Evolutionary conservation across 2,888 invertebrate genomes (phyloP).

Genomic region (Acronicta leporina): DNA sequence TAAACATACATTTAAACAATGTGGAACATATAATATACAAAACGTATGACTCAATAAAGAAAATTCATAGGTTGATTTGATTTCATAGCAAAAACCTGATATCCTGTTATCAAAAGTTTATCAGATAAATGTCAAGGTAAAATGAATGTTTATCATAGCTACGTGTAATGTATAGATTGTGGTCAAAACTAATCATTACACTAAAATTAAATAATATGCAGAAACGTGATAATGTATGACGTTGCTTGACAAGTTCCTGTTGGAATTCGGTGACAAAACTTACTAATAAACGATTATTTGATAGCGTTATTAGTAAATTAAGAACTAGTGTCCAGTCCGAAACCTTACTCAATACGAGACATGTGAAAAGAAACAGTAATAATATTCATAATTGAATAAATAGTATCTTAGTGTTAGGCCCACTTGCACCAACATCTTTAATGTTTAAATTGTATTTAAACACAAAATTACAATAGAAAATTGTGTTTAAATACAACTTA

Average conservation of each 20-base stretch:
- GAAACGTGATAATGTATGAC: constrained; percentile 2
- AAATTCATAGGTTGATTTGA: constrained; percentile 19
- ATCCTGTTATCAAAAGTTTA: constrained; percentile 34
- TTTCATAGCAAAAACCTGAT: constrained; percentile 22
- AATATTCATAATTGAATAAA: background rate
- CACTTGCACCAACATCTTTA: too few relatives aligned
- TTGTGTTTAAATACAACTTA: too few relatives aligned
- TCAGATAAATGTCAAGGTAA: constrained; percentile 41
- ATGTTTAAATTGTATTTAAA: too few relatives aligned
- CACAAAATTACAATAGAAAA: too few relatives aligned
- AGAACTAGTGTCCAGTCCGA: background rate
- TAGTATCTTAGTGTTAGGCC: too few relatives aligned
- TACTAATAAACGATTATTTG: background rate
- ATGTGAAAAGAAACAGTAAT: background rate
- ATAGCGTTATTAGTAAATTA: background rate
- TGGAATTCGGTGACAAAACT: background rate
- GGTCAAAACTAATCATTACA: constrained; percentile 7
- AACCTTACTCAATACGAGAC: background rate
- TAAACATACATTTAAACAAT: constrained; percentile 64
- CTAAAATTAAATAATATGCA: constrained; percentile 1
- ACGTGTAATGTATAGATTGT: constrained; percentile 18
- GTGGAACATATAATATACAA: constrained; percentile 60
- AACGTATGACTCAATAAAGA: constrained; percentile 4
- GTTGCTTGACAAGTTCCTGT: constrained; percentile 19
- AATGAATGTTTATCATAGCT: constrained; percentile 14